Evolutionary conservation across 2,113 vertebrate genomes (phyloP), one percentile per base, ranked within the genome.

Genomic region (Forbesichthys agassizii): DNA sequence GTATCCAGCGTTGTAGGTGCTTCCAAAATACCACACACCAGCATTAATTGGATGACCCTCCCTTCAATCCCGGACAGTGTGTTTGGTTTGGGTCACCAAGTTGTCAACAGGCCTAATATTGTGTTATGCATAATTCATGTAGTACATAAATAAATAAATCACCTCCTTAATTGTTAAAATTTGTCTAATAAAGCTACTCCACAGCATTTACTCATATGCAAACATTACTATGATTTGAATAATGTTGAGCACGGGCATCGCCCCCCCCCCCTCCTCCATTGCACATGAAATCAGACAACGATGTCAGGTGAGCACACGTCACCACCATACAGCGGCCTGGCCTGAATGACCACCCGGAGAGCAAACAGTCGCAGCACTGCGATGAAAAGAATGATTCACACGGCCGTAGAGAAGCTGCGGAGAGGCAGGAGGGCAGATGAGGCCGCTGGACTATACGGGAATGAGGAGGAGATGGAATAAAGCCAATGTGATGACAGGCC

Each of bases 361-460:
- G 20, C 20, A 20, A 20, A 20, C 20, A 61, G 57, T 73, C 0
- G 9, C 69, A 2, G 59, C 48, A 20, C 20, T 72, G 66, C 20
- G 20, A 20, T 20, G 20, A 20, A 75, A 75, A 73, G 64, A 64
- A 73, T 62, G 73, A 84, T 73, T 76, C 80, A 71, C 74, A 74
- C 1, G 20, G 64, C 16, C 56, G 13, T 54, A 61, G 59, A 68
- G 75, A 48, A 51, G 54, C 68, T 66, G 66, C 33, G 20, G 20
- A 20, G 20, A 12, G 66, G 70, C 62, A 69, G 59, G 59, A 66
- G 51, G 3, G 67, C 20, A 58, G 66, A 68, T 51, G 49, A 11
- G 49, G 11, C 5, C 4, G 11, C 6, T 51, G 49, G 49, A 51
- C 11, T 51, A 14, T 49, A 12, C 11, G 1, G 10, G 10, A 68